Evolutionary conservation across 2,888 invertebrate genomes (phyloP).

Genomic region (Tridacna crocea): DNA sequence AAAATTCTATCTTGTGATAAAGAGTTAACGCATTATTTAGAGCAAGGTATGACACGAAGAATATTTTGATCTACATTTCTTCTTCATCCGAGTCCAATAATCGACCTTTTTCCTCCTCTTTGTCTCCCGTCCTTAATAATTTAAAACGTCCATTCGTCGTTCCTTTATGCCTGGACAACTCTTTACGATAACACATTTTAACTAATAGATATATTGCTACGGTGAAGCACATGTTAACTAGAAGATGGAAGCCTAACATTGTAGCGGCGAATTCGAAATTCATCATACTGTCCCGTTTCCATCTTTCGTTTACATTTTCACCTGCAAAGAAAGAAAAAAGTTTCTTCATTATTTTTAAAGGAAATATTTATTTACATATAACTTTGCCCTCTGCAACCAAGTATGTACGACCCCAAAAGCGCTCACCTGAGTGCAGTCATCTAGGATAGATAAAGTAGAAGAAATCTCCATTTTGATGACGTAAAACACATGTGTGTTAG

Average conservation of each 20-base stretch:
- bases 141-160: neutral
- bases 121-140: neutral
- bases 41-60: too few relatives aligned
- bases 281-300: slow-evolving; percentile 7
- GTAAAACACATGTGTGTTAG: too few relatives aligned
- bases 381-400: too few relatives aligned
- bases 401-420: too few relatives aligned
- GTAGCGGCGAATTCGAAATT: slow-evolving; percentile 10
- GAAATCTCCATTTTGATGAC: too few relatives aligned
- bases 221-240: neutral
- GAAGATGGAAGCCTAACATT: neutral
- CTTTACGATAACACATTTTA: neutral
- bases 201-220: neutral
- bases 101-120: neutral
- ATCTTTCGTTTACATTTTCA: neutral
- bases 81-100: slow-evolving; percentile 9
- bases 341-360: too few relatives aligned
- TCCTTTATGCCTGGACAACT: neutral
- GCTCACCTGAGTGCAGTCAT: too few relatives aligned
- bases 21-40: too few relatives aligned
- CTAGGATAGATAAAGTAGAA: too few relatives aligned
- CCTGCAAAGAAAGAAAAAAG: neutral
- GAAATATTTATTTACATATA: too few relatives aligned
- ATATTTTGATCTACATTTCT: neutral
- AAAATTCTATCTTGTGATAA: too few relatives aligned